Evolutionary conservation across 2,113 vertebrate species (phyloP).

Genomic region (Nyctibius bracteatus): DNA sequence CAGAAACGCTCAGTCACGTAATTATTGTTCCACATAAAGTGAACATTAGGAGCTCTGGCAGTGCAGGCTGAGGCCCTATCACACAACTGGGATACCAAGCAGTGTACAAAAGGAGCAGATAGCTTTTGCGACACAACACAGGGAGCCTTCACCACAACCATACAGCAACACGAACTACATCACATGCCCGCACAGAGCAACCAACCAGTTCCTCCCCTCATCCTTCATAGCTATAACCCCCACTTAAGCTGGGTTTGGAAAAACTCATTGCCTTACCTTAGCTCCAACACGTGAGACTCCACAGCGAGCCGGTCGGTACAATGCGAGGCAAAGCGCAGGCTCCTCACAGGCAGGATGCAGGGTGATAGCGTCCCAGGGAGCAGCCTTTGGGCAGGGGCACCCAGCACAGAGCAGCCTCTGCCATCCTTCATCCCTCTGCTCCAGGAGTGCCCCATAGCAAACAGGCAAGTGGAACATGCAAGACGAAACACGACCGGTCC

Average conservation of each 20-base stretch:
- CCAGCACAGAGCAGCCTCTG: background rate
- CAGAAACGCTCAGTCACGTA: background rate
- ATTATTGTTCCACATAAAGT: background rate
- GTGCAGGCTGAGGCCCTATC: background rate
- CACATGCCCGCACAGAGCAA: background rate
- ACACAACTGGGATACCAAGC: background rate
- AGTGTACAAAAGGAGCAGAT: background rate
- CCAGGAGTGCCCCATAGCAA: background rate
- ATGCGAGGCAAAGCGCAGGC: fast-evolving
- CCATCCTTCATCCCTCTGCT: background rate
- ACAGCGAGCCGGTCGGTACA: fast-evolving
- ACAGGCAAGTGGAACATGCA: background rate
- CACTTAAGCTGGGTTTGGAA: background rate
- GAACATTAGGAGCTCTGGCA: background rate
- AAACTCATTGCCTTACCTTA: background rate
- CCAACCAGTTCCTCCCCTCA: fast-evolving
- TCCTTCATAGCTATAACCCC: background rate
- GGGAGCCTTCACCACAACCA: fast-evolving
- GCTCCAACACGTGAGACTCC: fast-evolving
- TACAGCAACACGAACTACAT: background rate
- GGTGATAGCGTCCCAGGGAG: background rate
- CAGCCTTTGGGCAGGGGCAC: background rate
- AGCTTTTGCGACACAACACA: background rate
- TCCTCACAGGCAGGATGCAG: fast-evolving
- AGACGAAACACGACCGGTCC: fast-evolving